Evolutionary conservation across 2,113 vertebrate species (phyloP).

Genomic region (Pygoscelis antarcticus): DNA sequence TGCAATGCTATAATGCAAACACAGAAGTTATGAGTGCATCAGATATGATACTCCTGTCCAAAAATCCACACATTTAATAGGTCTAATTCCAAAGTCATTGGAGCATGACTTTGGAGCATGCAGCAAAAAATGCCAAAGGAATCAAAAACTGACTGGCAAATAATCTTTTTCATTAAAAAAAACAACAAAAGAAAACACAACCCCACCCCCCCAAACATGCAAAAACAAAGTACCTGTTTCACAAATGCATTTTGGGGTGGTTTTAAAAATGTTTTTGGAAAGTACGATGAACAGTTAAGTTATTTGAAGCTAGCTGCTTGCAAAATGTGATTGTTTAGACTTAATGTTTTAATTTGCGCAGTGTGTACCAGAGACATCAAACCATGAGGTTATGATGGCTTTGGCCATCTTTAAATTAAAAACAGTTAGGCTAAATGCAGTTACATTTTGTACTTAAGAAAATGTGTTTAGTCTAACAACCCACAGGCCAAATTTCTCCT

Average conservation of each 20-base stretch:
- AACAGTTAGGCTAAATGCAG: conserved; percentile 44
- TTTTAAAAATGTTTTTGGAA: conserved; percentile 15
- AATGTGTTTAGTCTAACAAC: conserved; percentile 42
- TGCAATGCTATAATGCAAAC: background rate
- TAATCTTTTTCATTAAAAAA: background rate
- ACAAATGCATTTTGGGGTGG: background rate
- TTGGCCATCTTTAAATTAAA: conserved; percentile 41
- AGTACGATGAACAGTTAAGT: background rate
- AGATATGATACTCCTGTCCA: background rate
- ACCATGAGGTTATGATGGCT: conserved; percentile 1
- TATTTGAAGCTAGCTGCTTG: background rate
- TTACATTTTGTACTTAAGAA: conserved; percentile 53
- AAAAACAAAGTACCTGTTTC: background rate
- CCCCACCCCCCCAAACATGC: background rate
- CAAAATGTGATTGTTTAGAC: background rate
- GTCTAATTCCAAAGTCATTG: background rate
- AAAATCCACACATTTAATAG: background rate
- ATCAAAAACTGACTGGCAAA: background rate
- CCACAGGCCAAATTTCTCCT: conserved; percentile 39
- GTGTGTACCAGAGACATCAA: background rate
- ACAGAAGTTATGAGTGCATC: background rate
- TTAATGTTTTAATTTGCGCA: background rate
- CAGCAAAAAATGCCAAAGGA: background rate
- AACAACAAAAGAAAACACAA: background rate
- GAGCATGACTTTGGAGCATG: too few species aligned